These are phyloP conservation scores for Argopecten irradians DNA, from an alignment of 1,140 invertebrate genomes.

Conservation along the genomic window DNA sequence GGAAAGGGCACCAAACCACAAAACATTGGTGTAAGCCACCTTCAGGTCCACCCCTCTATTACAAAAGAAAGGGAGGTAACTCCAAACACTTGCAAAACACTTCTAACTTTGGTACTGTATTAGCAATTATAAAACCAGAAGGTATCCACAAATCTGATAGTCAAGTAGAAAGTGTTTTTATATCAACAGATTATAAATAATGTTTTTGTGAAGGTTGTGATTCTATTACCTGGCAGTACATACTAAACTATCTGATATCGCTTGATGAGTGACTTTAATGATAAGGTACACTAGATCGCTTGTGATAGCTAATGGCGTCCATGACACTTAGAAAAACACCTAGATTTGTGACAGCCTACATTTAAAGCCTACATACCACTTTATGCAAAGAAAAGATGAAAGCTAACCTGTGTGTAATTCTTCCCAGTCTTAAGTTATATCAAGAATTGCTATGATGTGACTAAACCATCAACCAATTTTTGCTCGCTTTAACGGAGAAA, in stretches of 20 bases:
- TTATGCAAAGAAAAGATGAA: not conserved
- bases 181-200: too few relatives aligned
- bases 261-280: not conserved
- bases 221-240: too few relatives aligned
- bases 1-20: not conserved
- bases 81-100: not conserved
- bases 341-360: not conserved
- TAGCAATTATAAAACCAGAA: not conserved
- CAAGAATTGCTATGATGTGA: not conserved
- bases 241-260: not conserved
- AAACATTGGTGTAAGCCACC: not conserved
- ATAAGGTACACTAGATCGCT: not conserved
- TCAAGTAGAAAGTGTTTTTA: too few relatives aligned
- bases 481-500: too few relatives aligned
- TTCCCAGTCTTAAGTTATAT: not conserved
- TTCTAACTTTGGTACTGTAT: not conserved
- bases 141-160: not conserved
- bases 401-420: not conserved
- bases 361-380: not conserved
- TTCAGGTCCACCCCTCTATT: not conserved
- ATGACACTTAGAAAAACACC: not conserved
- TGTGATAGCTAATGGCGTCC: not conserved
- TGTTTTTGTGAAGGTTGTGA: too few relatives aligned
- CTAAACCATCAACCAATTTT: slow-evolving; percentile 6
- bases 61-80: not conserved